Evolutionary conservation across 2,113 vertebrate genomes (phyloP), one percentile per base, ranked within the genome.

Genomic region (Psittacara wagleri): DNA sequence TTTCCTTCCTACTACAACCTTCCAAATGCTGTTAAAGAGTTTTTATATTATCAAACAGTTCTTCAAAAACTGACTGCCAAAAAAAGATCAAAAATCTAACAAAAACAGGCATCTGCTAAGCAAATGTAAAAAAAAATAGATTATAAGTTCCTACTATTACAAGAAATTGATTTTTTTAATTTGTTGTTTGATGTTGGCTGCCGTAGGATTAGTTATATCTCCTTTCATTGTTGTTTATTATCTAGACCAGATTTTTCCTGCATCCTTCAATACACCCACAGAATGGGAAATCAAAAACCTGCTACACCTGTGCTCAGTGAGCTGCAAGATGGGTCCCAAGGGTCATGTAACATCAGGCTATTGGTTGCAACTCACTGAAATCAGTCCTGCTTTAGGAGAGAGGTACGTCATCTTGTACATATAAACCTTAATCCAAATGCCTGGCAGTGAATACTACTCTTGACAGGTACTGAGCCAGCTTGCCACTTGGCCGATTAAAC

Each of bases 51-150:
- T 77, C 69, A 97, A 93, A 95, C 63, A 93, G 86, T 94, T 98
- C 88, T 93, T 98, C 90, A 98, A 97, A 97, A 98, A 95, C 48
- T 97, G 83, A 94, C 79, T 96, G 81, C 94, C 73, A 86, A 88
- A 97, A 94, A 52, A 64, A 43, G 44, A 16, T 7, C 3, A 25
- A 41, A 54, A 73, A 39, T 6, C 11, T 62, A 83, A 57, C 86
- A 97, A 97, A 97, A 97, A 84, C 69, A 96, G 62, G 37, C 79
- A 96, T 93, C 87, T 93, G 83, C 66, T 77, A 83, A 55, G 74
- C 51, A 82, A 87, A 61, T 48, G 51, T 27, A 90, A 95, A 88
- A 95, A 96, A 95, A 94, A 95, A 63, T 57, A 86, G 86, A 27
- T 22, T 55, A 13, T 46, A 90, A 31, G 37, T 90, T 93, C 33